phyloP scores from a whole-genome alignment of 2,113 vertebrate species.

The Oenanthe melanoleuca region DNA sequence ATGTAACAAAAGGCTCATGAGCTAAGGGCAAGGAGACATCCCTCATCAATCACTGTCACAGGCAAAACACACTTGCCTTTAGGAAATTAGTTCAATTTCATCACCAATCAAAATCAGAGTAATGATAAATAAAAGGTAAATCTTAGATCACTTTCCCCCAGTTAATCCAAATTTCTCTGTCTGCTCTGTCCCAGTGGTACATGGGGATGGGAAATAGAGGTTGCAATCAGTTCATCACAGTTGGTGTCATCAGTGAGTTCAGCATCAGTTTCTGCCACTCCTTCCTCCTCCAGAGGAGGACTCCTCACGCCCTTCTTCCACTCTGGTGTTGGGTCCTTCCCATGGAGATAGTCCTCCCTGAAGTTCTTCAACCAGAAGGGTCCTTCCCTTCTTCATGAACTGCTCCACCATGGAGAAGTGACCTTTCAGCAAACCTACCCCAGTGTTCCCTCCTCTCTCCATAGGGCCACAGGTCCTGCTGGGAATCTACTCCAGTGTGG shows the following conservation, averaged over 20 bases:
- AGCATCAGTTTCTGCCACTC: not conserved
- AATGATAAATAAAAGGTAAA: not conserved
- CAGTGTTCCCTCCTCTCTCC: not conserved
- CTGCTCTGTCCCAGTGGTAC: not conserved
- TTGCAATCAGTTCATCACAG: not conserved
- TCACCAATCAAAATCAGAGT: not conserved
- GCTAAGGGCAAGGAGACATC: not conserved
- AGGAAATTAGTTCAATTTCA: not conserved
- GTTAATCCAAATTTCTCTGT: rapidly evolving
- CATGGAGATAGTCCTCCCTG: not conserved
- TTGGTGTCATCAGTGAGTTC: not conserved
- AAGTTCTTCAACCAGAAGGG: not conserved
- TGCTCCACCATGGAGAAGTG: not conserved
- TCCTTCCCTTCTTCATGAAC: not conserved
- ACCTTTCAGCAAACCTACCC: not conserved
- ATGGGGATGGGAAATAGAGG: not conserved
- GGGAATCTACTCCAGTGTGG: not conserved
- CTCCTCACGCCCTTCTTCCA: not conserved
- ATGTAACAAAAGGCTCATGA: not conserved
- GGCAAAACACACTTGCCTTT: not conserved
- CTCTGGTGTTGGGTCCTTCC: not conserved
- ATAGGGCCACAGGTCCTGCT: not conserved
- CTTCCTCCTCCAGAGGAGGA: not conserved
- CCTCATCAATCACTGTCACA: not conserved
- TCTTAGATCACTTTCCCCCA: not conserved